phyloP scores from a whole-genome alignment of 2,113 vertebrate genomes.

The Lycaon pictus region DNA sequence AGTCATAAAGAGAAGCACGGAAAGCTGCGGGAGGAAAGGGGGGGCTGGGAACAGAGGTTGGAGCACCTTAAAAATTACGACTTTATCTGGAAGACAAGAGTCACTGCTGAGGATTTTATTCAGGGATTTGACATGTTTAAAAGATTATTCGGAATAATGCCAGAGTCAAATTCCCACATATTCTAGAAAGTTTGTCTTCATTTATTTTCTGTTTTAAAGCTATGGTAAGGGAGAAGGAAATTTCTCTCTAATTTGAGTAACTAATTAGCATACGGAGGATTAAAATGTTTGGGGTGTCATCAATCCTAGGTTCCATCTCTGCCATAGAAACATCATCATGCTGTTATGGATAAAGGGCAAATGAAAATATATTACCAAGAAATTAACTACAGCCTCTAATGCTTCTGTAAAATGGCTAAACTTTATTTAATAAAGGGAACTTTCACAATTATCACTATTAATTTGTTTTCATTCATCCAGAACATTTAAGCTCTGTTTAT shows the following conservation, averaged over 20 bases:
- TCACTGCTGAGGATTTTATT: not conserved
- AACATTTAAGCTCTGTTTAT: constrained; percentile 69
- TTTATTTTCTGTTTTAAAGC: constrained; percentile 60
- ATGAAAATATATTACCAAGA: constrained; percentile 69
- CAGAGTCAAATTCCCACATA: constrained; percentile 7
- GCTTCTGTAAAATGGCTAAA: constrained; percentile 53
- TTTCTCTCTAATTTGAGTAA: constrained; percentile 61
- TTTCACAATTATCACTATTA: constrained; percentile 67
- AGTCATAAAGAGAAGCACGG: not conserved
- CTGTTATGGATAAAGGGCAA: constrained; percentile 64
- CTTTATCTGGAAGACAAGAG: not conserved
- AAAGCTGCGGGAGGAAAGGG: not conserved
- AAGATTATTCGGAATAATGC: constrained; percentile 11
- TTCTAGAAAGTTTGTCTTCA: constrained; percentile 53
- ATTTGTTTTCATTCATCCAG: constrained; percentile 66
- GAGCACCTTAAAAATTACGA: not conserved
- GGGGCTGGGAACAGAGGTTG: not conserved
- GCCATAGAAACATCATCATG: constrained; percentile 55
- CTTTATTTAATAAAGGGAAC: constrained; percentile 74
- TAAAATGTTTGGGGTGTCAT: constrained; percentile 47
- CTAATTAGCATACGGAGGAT: constrained; percentile 65
- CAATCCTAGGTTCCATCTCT: constrained; percentile 58
- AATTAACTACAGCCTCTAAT: constrained; percentile 51
- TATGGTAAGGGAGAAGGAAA: constrained; percentile 58
- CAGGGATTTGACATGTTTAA: constrained; percentile 3